These are phyloP conservation scores for Dallia pectoralis DNA, from an alignment of 2,797 vertebrate genomes.

Conservation along the genomic window DNA sequence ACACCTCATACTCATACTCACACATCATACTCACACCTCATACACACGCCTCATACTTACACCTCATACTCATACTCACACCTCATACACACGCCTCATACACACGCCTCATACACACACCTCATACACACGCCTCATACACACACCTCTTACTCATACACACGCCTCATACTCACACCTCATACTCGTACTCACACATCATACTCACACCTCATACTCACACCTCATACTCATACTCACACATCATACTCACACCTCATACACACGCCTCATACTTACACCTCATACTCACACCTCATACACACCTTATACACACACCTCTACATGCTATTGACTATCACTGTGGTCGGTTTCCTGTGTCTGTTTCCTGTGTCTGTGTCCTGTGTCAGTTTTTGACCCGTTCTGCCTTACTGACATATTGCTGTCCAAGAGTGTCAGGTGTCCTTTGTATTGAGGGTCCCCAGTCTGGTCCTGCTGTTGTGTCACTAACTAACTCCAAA, in stretches of 20 bases:
- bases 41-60: background rate
- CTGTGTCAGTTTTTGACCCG: too few species aligned
- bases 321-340: background rate
- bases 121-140: background rate
- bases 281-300: too few species aligned
- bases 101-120: background rate
- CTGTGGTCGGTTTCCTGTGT: too few species aligned
- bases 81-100: background rate
- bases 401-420: too few species aligned
- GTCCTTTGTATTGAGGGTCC: slow-evolving; percentile 14
- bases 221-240: background rate
- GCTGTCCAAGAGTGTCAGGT: too few species aligned
- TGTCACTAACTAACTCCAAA: slow-evolving; percentile 62
- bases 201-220: background rate
- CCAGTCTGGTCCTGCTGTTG: slow-evolving; percentile 29
- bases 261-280: too few species aligned
- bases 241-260: background rate
- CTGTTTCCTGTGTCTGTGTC: too few species aligned
- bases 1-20: too few species aligned
- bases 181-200: too few species aligned
- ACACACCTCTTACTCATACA: background rate
- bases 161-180: too few species aligned
- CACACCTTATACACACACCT: background rate
- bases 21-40: too few species aligned
- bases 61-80: too few species aligned